A percentile compares a stretch with the other conserved stretches of the same genome.
These are phyloP conservation scores for Sarcophaga rosellei DNA, from an alignment of 2,888 invertebrate genomes.

Conservation along the genomic window DNA sequence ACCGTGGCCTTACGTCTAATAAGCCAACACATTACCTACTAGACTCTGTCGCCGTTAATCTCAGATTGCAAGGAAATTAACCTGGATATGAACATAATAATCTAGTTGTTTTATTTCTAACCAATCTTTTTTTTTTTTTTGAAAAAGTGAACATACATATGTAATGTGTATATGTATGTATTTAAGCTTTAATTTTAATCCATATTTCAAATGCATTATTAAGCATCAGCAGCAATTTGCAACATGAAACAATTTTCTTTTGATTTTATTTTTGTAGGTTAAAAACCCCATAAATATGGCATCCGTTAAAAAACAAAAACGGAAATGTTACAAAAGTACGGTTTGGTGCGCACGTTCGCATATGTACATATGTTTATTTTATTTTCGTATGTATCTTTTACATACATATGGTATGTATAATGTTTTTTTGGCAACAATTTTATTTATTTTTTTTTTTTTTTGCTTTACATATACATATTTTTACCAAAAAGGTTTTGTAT, in stretches of 20 bases:
- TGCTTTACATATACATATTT: neutral
- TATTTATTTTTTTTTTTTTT: constrained; percentile 23
- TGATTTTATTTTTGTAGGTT: constrained; percentile 15
- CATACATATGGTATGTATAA: neutral
- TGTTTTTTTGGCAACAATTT: constrained; percentile 43
- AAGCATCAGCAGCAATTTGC: neutral
- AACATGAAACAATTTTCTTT: neutral
- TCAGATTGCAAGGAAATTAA: too few relatives aligned
- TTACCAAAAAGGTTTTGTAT: constrained; percentile 22
- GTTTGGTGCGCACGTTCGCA: neutral
- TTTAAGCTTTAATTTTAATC: neutral
- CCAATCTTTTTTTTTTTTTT: too few relatives aligned
- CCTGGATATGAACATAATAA: too few relatives aligned
- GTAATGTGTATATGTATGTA: neutral
- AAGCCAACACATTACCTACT: too few relatives aligned
- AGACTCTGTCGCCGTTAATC: too few relatives aligned
- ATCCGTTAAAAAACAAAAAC: constrained; percentile 38
- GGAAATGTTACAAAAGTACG: constrained; percentile 37
- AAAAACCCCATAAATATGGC: constrained; percentile 24
- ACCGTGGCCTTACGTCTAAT: too few relatives aligned
- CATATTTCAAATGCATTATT: neutral
- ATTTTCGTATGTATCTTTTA: neutral
- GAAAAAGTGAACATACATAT: too few relatives aligned
- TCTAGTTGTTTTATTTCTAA: too few relatives aligned
- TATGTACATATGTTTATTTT: constrained; percentile 22